These are phyloP conservation scores for Trachelus tabidus DNA, from an alignment of 2,888 invertebrate genomes.

Conservation along the genomic window DNA sequence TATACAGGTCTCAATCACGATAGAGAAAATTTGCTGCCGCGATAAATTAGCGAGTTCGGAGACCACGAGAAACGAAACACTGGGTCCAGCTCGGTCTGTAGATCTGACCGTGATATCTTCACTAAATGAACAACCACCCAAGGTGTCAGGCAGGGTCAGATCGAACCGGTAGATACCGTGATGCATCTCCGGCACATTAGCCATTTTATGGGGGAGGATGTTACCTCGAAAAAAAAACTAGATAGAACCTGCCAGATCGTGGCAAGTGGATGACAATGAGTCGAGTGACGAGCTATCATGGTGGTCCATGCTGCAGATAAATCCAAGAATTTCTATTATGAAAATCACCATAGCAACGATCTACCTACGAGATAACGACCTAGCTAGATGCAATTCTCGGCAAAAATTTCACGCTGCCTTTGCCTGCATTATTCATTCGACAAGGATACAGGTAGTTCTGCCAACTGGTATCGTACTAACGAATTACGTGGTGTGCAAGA, in stretches of 20 bases:
- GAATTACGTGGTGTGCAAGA: not conserved
- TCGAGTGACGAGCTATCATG: not conserved
- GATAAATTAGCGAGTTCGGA: not conserved
- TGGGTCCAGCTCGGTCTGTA: conserved; percentile 40
- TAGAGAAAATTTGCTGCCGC: not conserved
- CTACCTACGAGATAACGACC: not conserved
- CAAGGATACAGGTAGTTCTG: not conserved
- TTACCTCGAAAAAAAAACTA: conserved; percentile 23
- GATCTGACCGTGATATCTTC: conserved; percentile 47
- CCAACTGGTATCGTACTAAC: not conserved
- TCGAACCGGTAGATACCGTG: conserved; percentile 53
- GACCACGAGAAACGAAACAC: conserved; percentile 49
- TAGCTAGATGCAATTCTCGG: not conserved
- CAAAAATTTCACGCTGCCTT: not conserved
- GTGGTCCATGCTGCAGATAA: not conserved
- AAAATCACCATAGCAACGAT: not conserved
- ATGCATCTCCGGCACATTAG: conserved; percentile 51
- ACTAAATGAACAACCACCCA: conserved; percentile 54
- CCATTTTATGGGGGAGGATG: conserved; percentile 43
- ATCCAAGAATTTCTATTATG: not conserved
- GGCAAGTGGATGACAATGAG: conserved; percentile 50
- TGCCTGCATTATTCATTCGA: not conserved
- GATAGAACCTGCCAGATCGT: conserved; percentile 40
- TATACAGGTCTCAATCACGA: not conserved
- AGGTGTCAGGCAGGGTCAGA: conserved; percentile 58